Evolutionary conservation across 2,888 invertebrate genomes (phyloP).

Genomic region (Ariolimax columbianus): DNA sequence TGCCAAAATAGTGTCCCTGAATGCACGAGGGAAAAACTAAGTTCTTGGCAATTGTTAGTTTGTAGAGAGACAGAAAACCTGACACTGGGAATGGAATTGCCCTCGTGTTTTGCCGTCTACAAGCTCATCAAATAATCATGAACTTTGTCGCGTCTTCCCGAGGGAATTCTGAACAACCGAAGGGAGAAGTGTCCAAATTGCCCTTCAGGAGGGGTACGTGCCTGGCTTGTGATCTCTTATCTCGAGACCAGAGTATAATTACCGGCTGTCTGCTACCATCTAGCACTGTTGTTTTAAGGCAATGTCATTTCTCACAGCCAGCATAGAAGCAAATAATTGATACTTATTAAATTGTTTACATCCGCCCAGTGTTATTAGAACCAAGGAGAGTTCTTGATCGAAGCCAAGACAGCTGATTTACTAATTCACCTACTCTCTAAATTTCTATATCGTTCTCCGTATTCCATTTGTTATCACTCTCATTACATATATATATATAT

Average conservation of each 20-base stretch:
- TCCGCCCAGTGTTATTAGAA: too few species aligned
- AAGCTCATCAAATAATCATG: background rate
- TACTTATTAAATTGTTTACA: too few species aligned
- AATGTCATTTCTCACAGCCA: too few species aligned
- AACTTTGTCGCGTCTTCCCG: background rate
- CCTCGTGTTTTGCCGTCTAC: background rate
- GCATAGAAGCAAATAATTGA: too few species aligned
- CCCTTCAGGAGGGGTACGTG: too few species aligned
- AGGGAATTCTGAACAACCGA: background rate
- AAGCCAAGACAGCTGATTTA: too few species aligned
- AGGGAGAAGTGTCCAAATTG: background rate
- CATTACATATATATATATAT: too few species aligned
- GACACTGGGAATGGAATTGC: background rate
- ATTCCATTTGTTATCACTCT: too few species aligned
- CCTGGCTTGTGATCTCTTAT: background rate
- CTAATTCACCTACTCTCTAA: too few species aligned
- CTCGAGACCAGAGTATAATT: background rate
- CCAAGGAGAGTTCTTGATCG: too few species aligned
- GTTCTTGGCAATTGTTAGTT: background rate
- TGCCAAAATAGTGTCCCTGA: background rate
- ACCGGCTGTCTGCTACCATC: background rate
- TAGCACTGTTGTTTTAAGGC: too few species aligned
- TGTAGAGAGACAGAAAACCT: background rate
- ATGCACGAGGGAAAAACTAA: background rate
- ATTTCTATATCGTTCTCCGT: too few species aligned